Conservation (phyloP, 2,888 invertebrate genomes). For the Halictus ligatus region DNA sequence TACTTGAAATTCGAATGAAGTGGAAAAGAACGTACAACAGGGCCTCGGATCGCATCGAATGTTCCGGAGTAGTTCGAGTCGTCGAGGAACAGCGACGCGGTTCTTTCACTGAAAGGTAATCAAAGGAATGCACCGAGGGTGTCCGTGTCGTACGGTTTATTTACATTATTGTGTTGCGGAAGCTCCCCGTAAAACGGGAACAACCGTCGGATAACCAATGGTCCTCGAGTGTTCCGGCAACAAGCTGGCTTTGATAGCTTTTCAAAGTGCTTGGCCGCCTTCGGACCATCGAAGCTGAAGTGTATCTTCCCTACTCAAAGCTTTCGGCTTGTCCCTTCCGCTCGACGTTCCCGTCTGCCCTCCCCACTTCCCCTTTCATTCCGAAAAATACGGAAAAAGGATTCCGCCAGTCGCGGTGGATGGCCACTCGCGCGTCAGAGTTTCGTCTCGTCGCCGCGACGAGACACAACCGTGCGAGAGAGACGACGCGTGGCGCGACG, state of each 20-base stretch:
- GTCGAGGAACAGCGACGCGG: neutral
- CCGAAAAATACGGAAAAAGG: conserved; percentile 54
- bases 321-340: conserved; percentile 43
- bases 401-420: conserved; percentile 40
- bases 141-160: conserved; percentile 29
- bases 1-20: neutral
- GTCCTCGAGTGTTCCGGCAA: conserved; percentile 43
- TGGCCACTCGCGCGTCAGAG: conserved; percentile 61
- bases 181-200: conserved; percentile 31
- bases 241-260: conserved; percentile 65
- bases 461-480: neutral
- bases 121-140: conserved; percentile 25
- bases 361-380: conserved; percentile 53
- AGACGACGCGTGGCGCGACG: no score
- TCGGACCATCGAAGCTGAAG: conserved; percentile 50
- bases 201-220: conserved; percentile 53
- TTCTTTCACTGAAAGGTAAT: conserved; percentile 16
- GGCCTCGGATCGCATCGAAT: neutral
- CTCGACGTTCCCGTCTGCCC: conserved; percentile 17
- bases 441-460: conserved; percentile 28
- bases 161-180: conserved; percentile 29
- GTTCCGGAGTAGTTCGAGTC: neutral
- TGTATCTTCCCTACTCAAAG: conserved; percentile 50
- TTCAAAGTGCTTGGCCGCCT: conserved; percentile 60
- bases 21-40: neutral